Conservation (phyloP, 2,113 vertebrate species). For the Peromyscus polionotus region DNA sequence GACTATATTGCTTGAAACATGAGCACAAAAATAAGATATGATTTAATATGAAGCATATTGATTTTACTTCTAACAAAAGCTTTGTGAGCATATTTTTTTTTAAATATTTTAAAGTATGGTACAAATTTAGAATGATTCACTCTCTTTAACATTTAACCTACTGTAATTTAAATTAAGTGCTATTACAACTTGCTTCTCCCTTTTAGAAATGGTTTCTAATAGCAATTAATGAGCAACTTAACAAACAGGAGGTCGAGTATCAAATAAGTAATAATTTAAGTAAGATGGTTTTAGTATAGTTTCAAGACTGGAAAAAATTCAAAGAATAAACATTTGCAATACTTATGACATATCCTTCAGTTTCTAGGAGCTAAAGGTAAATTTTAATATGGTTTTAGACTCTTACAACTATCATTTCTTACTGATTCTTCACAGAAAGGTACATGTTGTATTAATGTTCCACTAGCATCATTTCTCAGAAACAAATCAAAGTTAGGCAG, state of each 20-base stretch:
- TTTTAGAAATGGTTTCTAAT: neutral
- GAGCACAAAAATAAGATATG: conserved; percentile 21
- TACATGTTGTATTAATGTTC: neutral
- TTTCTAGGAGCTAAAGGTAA: neutral
- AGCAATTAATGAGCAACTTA: conserved; percentile 25
- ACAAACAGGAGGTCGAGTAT: conserved; percentile 12
- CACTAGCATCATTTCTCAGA: neutral
- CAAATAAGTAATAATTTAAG: conserved; percentile 7
- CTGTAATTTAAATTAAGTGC: neutral
- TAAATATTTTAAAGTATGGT: neutral
- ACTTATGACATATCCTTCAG: neutral
- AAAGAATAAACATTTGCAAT: neutral
- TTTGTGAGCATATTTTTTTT: neutral
- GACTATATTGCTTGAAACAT: conserved; percentile 9
- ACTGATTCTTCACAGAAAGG: neutral
- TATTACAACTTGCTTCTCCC: conserved; percentile 5
- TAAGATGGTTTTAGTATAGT: conserved; percentile 37
- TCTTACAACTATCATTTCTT: neutral
- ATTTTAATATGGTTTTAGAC: neutral
- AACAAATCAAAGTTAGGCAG: conserved; percentile 3
- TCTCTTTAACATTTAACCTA: conserved; percentile 45
- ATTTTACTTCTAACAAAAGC: conserved; percentile 3
- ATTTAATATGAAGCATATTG: neutral
- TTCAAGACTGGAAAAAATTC: conserved; percentile 28
- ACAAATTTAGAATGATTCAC: neutral